A percentile compares a stretch with the other conserved stretches of the same genome.
phyloP scores from a whole-genome alignment of 2,113 vertebrate genomes.

The Nicator chloris region DNA sequence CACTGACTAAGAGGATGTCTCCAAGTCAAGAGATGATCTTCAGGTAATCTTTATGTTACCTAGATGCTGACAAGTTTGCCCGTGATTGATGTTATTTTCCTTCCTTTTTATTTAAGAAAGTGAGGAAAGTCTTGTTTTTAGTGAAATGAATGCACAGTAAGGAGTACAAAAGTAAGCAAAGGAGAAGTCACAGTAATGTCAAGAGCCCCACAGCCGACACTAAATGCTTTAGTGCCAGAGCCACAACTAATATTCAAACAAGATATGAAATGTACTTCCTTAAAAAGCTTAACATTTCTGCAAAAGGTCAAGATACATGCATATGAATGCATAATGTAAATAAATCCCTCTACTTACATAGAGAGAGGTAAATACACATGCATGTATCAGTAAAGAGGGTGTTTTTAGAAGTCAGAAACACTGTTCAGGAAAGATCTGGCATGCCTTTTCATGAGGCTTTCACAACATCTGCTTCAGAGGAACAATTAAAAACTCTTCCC shows the following conservation, averaged over 20 bases:
- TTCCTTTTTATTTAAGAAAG: not conserved
- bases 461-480: not conserved
- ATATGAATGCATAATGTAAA: not conserved
- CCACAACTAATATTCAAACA: not conserved
- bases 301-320: not conserved
- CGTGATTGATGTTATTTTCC: not conserved
- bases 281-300: not conserved
- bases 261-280: not conserved
- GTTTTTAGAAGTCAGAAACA: not conserved
- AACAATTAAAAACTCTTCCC: not conserved
- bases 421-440: not conserved
- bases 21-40: not conserved
- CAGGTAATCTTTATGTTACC: not conserved
- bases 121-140: not conserved
- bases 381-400: not conserved
- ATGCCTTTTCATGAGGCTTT: not conserved
- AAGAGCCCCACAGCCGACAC: not conserved
- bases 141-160: not conserved
- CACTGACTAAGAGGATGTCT: not conserved
- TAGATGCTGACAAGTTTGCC: not conserved
- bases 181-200: not conserved
- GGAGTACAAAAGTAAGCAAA: not conserved
- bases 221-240: not conserved
- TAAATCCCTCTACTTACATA: not conserved
- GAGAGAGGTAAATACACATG: rapidly evolving